Evolutionary conservation across 2,888 invertebrate species (phyloP), one percentile per base, ranked within the genome.

Genomic region (Hypolimnas misippus): DNA sequence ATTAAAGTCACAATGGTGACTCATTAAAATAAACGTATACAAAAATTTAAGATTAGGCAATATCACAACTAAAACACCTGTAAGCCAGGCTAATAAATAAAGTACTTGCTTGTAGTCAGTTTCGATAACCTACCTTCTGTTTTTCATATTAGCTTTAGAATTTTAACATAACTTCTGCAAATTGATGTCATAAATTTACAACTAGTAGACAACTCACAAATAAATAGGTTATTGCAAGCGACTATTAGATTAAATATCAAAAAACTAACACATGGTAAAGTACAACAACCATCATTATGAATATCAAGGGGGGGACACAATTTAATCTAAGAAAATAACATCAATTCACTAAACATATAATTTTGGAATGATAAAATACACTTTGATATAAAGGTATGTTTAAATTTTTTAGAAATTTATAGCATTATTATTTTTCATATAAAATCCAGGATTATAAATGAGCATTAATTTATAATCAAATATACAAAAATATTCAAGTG

Each of bases 61-160:
- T 92, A 92, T 92, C 92, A 92, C 92, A 92, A 92, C 91, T 89
- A 87, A 91, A 89, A 79, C 75, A 73, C 85, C 89, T 77, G 83
- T 69, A 71, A 53, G 51, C 52, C 78, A 84, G 86, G 86, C 77
- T 31, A 68, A 68, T 70, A 70, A 70, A 70, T 70, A 68, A 63
- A 49, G 25, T 49, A 49, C 29, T 14, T 8, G 14, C 44, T 44
- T 44, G 10, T 7, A 17, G 25, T 25, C 25, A 25, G 3, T 25
- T 25, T 25, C 25, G 5, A 25, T 25, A 25, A 25, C 25, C 25
- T 3, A 25, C 5, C 25, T 5, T 3, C 25, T 25, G 25, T 25
- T 25, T 25, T 25, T 25, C 25, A 25, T 3, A 25, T 25, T 25
- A 25, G 25, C 3, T 2, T 2, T 25, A 25, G 25, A 5, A 25